Conservation (phyloP, 1,140 invertebrate genomes). For the Scaptomyza pallida region DNA sequence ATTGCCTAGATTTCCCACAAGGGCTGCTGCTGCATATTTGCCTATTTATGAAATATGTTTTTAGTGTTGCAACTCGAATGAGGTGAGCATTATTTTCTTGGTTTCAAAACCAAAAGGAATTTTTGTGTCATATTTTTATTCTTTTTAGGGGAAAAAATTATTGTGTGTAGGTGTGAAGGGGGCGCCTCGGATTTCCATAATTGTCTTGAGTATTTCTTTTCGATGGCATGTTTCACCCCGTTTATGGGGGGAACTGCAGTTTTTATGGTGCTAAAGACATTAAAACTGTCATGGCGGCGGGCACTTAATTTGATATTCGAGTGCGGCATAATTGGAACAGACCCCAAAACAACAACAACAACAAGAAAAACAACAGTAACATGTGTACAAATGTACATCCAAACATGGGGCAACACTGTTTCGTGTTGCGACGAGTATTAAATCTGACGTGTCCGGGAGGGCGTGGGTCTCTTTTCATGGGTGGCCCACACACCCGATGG, state of each 20-base stretch:
- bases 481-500: conserved; percentile 51
- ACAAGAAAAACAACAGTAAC: conserved; percentile 12
- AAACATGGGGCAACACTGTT: conserved; percentile 22
- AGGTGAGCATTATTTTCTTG: conserved; percentile 47
- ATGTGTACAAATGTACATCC: conserved; percentile 39
- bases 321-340: conserved; percentile 73
- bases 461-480: conserved; percentile 23
- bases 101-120: conserved; percentile 35
- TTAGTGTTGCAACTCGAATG: conserved; percentile 21
- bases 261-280: conserved; percentile 78
- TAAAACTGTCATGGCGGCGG: conserved; percentile 78
- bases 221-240: conserved; percentile 28
- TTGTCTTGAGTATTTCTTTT: conserved; percentile 27
- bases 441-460: conserved; percentile 55
- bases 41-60: conserved; percentile 78
- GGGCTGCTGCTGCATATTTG: conserved; percentile 59
- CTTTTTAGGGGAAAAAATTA: conserved; percentile 3
- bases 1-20: neutral
- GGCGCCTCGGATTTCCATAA: conserved; percentile 64
- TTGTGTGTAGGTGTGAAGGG: conserved; percentile 48
- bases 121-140: conserved; percentile 58
- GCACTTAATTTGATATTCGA: conserved; percentile 80
- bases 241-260: conserved; percentile 45
- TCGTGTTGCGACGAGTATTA: conserved; percentile 54
- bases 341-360: conserved; percentile 41